These are phyloP conservation scores for Nesoenas mayeri DNA, from an alignment of 2,113 vertebrate species.

Conservation along the genomic window DNA sequence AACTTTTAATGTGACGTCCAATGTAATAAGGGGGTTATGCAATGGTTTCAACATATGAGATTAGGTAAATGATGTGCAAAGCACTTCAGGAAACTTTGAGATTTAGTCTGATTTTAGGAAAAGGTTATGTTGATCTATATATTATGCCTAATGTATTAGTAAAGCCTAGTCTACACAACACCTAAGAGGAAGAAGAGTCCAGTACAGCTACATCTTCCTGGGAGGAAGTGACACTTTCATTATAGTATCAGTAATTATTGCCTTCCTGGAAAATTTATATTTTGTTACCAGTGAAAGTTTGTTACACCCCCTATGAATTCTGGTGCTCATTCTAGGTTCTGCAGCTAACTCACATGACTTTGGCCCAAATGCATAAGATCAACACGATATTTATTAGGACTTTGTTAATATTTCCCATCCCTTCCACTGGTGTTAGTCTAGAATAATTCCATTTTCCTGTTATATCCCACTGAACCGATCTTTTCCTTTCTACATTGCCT, in stretches of 20 bases:
- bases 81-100: neutral
- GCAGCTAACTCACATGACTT: neutral
- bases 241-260: neutral
- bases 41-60: neutral
- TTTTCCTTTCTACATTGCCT: neutral
- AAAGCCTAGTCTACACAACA: neutral
- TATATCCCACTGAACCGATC: neutral
- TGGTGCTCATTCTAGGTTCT: neutral
- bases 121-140: neutral
- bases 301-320: neutral
- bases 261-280: neutral
- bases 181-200: neutral
- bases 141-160: neutral
- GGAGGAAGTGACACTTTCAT: neutral
- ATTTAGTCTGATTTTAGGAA: neutral
- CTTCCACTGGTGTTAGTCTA: neutral
- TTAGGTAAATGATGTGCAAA: neutral
- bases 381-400: neutral
- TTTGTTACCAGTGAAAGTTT: neutral
- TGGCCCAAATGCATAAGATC: neutral
- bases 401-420: neutral
- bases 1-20: neutral
- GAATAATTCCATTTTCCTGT: neutral
- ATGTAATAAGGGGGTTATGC: neutral
- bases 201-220: neutral